Evolutionary conservation across 2,797 vertebrate genomes (phyloP).

Genomic region (Nannoperca australis): DNA sequence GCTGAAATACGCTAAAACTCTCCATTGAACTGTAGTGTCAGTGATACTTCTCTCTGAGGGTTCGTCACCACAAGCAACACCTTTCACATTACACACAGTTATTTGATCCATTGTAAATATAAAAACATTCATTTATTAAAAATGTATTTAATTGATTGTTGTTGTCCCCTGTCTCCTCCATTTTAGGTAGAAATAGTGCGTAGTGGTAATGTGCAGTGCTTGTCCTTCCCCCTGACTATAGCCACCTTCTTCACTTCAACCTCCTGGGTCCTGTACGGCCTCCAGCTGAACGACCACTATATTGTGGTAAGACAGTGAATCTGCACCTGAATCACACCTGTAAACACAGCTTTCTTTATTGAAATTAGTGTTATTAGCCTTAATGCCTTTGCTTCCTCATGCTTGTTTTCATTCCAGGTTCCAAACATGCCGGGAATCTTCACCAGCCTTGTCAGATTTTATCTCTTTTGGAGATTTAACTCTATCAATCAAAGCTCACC

Average conservation of each 20-base stretch:
- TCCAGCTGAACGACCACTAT: conserved; percentile 87
- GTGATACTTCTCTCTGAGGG: neutral
- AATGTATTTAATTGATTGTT: neutral
- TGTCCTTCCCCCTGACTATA: conserved; percentile 92
- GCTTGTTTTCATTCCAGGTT: conserved; percentile 80
- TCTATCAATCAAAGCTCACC: conserved; percentile 68
- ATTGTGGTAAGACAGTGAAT: conserved; percentile 86
- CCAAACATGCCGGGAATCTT: conserved; percentile 92
- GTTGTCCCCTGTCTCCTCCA: neutral
- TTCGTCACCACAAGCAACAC: neutral
- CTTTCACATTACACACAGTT: neutral
- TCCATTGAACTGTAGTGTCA: neutral
- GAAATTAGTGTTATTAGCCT: neutral
- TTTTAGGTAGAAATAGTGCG: conserved; percentile 87
- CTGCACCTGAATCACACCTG: neutral
- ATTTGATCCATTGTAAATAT: neutral
- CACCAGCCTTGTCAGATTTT: conserved; percentile 91
- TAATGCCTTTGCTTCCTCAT: neutral
- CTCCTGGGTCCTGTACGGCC: conserved; percentile 93
- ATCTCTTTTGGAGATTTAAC: conserved; percentile 89
- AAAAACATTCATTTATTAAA: neutral
- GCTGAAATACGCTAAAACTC: neutral
- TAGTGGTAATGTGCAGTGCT: conserved; percentile 87
- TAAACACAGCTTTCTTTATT: neutral
- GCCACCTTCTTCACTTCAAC: conserved; percentile 92